A percentile compares a stretch with the other conserved stretches of the same genome.
Conservation (phyloP, 1,140 invertebrate genomes). For the Aphaenogaster rudis region DNA sequence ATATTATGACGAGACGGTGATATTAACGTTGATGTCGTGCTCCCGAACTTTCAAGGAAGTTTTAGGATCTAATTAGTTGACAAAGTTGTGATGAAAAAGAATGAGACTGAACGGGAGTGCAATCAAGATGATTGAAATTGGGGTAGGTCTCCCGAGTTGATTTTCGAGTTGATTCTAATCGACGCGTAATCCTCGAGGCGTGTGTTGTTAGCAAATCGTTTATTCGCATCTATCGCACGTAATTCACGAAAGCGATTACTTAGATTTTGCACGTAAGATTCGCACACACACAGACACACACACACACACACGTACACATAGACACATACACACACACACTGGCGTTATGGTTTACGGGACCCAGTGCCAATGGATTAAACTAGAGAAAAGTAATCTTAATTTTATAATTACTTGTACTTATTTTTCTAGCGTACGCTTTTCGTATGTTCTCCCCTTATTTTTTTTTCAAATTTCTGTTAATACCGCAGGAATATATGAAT, state of each 20-base stretch:
- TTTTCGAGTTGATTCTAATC: constrained; percentile 31
- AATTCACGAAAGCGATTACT: constrained; percentile 39
- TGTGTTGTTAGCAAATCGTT: constrained; percentile 9
- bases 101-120: constrained; percentile 60
- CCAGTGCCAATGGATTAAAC: constrained; percentile 55
- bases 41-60: constrained; percentile 37
- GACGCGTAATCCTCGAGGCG: constrained; percentile 26
- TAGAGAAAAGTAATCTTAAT: constrained; percentile 33
- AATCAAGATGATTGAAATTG: constrained; percentile 46
- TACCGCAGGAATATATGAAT: constrained; percentile 11
- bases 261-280: constrained; percentile 44
- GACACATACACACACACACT: not conserved
- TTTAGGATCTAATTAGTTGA: constrained; percentile 54
- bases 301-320: not conserved
- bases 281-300: not conserved
- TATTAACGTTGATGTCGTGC: constrained; percentile 50
- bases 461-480: not conserved
- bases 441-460: not conserved
- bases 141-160: constrained; percentile 22
- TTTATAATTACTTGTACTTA: constrained; percentile 55
- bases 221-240: constrained; percentile 22
- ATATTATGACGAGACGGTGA: constrained; percentile 38
- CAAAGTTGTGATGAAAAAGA: constrained; percentile 49
- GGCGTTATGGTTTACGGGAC: constrained; percentile 51
- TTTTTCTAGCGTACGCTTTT: constrained; percentile 22